A percentile compares a stretch with the other conserved stretches of the same genome.
Evolutionary conservation across 2,113 vertebrate species (phyloP).

Genomic region (Puma concolor): DNA sequence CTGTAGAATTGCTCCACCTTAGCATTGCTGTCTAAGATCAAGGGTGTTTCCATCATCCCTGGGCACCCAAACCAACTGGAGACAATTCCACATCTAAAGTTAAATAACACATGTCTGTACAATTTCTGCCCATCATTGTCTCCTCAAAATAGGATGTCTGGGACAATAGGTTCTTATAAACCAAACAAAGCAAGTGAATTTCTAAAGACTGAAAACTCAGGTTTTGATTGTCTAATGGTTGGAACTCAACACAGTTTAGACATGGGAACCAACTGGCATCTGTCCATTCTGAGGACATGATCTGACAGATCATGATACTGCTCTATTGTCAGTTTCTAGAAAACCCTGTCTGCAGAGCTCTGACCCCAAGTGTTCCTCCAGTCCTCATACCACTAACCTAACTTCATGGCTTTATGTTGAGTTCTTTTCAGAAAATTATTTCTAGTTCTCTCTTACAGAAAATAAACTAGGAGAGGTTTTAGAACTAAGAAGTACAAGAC

Average conservation of each 20-base stretch:
- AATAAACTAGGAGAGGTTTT: slow-evolving; percentile 23
- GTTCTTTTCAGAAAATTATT: neutral
- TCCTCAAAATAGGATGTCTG: neutral
- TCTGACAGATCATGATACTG: neutral
- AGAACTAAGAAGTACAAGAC: neutral
- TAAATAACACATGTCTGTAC: neutral
- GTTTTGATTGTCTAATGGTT: neutral
- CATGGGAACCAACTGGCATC: neutral
- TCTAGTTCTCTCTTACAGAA: neutral
- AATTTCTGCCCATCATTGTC: neutral
- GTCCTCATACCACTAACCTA: neutral
- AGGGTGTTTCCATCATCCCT: neutral
- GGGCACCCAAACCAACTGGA: neutral
- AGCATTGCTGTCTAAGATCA: neutral
- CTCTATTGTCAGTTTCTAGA: neutral
- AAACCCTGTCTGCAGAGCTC: neutral
- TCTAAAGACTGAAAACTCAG: neutral
- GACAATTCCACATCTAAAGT: neutral
- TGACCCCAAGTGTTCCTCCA: neutral
- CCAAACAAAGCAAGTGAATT: neutral
- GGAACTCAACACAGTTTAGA: neutral
- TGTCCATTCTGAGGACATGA: neutral
- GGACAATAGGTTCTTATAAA: neutral
- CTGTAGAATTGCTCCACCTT: neutral
- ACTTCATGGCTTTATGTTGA: neutral